phyloP scores from a whole-genome alignment of 2,888 invertebrate genomes.

The Hypolimnas misippus region DNA sequence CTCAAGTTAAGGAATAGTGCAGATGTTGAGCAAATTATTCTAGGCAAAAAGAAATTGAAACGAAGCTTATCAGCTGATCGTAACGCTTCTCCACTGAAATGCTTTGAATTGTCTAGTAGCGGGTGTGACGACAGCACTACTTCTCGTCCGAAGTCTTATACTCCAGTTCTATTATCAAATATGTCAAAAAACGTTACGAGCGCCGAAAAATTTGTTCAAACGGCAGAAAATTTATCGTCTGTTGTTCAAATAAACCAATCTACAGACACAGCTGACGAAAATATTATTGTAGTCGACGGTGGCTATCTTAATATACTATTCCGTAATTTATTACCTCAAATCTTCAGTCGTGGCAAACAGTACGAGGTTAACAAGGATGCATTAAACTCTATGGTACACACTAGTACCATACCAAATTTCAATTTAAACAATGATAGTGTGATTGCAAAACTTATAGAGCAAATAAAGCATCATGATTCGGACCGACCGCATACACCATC shows the following conservation, averaged over 20 bases:
- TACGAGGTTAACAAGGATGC: slow-evolving; percentile 79
- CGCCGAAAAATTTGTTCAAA: slow-evolving; percentile 71
- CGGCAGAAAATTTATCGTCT: slow-evolving; percentile 56
- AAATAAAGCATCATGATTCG: slow-evolving; percentile 60
- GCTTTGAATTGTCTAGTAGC: slow-evolving; percentile 76
- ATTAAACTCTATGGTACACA: slow-evolving; percentile 65
- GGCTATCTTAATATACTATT: slow-evolving; percentile 75
- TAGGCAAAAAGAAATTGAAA: slow-evolving; percentile 71
- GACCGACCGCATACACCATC: slow-evolving; percentile 65
- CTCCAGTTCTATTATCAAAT: slow-evolving; percentile 34
- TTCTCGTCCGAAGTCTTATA: slow-evolving; percentile 39
- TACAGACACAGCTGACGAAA: slow-evolving; percentile 60
- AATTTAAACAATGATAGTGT: slow-evolving; percentile 53
- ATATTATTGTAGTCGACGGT: slow-evolving; percentile 72
- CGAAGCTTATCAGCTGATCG: slow-evolving; percentile 58
- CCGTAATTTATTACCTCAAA: slow-evolving; percentile 70
- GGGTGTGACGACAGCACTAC: slow-evolving; percentile 68
- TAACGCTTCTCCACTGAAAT: slow-evolving; percentile 66
- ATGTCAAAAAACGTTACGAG: slow-evolving; percentile 46
- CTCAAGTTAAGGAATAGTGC: slow-evolving; percentile 67
- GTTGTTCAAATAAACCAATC: slow-evolving; percentile 44
- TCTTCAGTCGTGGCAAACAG: slow-evolving; percentile 71
- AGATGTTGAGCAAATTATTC: slow-evolving; percentile 66
- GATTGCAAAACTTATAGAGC: slow-evolving; percentile 64
- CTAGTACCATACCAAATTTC: slow-evolving; percentile 56